Percentiles rank a stretch among this genome's conserved stretches.
Conservation (phyloP, 2,888 invertebrate genomes). For the Branchinecta sandiegonensis region DNA sequence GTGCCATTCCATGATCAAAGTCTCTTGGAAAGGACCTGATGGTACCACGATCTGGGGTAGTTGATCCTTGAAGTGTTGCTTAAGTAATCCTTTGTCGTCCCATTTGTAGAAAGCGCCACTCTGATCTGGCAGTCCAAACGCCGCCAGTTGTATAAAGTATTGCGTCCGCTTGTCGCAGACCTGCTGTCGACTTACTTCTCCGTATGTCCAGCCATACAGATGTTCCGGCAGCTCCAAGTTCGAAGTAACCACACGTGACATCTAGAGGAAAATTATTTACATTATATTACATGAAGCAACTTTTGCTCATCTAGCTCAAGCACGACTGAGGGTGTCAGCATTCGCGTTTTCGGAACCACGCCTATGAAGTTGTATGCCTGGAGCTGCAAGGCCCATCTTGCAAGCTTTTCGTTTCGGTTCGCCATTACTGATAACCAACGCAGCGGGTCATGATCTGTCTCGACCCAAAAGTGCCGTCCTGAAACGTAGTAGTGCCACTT, state of each 20-base stretch:
- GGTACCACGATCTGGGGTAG: neutral
- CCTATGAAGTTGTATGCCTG: slow-evolving; percentile 28
- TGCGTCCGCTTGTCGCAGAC: neutral
- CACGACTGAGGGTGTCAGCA: slow-evolving; percentile 25
- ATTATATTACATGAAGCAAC: neutral
- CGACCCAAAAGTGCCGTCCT: slow-evolving; percentile 28
- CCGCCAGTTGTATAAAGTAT: neutral
- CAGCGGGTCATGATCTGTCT: slow-evolving; percentile 30
- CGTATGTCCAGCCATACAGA: neutral
- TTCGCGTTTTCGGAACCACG: slow-evolving; percentile 26
- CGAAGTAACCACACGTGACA: neutral
- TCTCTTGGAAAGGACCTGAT: neutral
- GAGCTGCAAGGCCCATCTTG: slow-evolving; percentile 28
- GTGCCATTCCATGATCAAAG: neutral
- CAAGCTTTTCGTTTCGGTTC: slow-evolving; percentile 26
- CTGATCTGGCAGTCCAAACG: neutral
- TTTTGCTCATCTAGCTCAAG: too few species aligned
- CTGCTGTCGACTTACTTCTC: neutral
- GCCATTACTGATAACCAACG: slow-evolving; percentile 24
- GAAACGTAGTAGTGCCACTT: slow-evolving; percentile 28
- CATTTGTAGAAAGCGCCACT: neutral
- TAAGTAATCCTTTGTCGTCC: neutral
- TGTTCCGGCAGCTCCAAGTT: neutral
- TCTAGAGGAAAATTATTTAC: neutral
- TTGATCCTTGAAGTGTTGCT: neutral